Evolutionary conservation across 2,113 vertebrate species (phyloP), one percentile per base, ranked within the genome.

Genomic region (Canis aureus): DNA sequence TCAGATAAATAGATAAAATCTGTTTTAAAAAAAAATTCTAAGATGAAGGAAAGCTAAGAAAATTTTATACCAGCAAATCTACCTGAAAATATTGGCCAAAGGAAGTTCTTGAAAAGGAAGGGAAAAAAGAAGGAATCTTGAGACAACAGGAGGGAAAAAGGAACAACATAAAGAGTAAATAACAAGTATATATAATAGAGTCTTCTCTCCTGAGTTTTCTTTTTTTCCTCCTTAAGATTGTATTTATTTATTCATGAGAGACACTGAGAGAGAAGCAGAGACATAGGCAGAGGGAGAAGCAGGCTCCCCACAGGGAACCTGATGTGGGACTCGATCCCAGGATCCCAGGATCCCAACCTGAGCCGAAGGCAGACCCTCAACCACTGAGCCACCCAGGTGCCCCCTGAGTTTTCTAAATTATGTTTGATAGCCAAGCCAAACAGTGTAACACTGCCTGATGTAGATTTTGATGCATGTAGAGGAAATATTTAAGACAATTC

Each of bases 91-190:
- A 43, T 7, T 69, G 53, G 32, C 32, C 62, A 22, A 49, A 84
- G 35, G 64, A 90, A 86, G 29, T 38, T 93, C 49, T 60, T 71
- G 73, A 81, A 82, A 93, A 62, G 73, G n/a, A 89, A 73, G 32
- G 23, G 35, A 89, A 80, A 43, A 78, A 78, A n/a, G 49, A 29
- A 78, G 73, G 25, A 78, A 78, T 78, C 43, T 19, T 55, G 25
- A 29, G 49, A 53, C 29, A 22, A 51, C 69, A 15, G 9, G 16
- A 35, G 62, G 20, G 8, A 35, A 35, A 43, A 71, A 35, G 8
- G 20, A 69, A 69, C n/a, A 27, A 15, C 25, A 9, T 10, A 29
- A 51, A 43, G 27, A 32, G 10, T 5, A 53, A 64, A 57, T 78
- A 78, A 27, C 17, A 43, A 51, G 19, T 38, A 62, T 71, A n/a